Percentiles rank a stretch among this genome's conserved stretches.
These are phyloP conservation scores for Heliornis fulica DNA, from an alignment of 2,113 vertebrate genomes.

Conservation along the genomic window DNA sequence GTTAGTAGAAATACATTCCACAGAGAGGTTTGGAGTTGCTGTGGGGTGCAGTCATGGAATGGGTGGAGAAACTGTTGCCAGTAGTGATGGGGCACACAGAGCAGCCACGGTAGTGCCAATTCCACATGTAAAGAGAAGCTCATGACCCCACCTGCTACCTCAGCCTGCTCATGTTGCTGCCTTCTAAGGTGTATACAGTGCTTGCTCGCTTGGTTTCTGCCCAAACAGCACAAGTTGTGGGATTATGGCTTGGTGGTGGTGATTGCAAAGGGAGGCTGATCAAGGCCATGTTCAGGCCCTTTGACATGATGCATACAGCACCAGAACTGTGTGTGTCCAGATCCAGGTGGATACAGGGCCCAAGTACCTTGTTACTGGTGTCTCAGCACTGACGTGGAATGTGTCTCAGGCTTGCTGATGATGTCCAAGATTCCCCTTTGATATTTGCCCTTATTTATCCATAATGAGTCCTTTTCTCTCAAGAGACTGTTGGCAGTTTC, in stretches of 20 bases:
- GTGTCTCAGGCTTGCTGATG: background rate
- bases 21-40: background rate
- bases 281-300: fast-evolving
- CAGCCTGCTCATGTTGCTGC: fast-evolving
- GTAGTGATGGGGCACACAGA: background rate
- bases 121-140: background rate
- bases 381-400: no score
- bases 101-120: fast-evolving
- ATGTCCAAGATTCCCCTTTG: background rate
- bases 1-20: background rate
- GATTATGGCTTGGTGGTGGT: background rate
- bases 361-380: background rate
- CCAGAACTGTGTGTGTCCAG: background rate
- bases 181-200: fast-evolving
- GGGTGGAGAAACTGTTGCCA: background rate
- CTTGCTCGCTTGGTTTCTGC: background rate
- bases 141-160: background rate
- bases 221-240: background rate
- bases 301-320: fast-evolving
- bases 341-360: background rate
- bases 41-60: background rate
- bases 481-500: background rate
- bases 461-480: background rate
- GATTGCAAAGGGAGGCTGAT: background rate
- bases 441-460: background rate